Conservation (phyloP, 2,888 invertebrate species). For the Drosophila anceps region DNA sequence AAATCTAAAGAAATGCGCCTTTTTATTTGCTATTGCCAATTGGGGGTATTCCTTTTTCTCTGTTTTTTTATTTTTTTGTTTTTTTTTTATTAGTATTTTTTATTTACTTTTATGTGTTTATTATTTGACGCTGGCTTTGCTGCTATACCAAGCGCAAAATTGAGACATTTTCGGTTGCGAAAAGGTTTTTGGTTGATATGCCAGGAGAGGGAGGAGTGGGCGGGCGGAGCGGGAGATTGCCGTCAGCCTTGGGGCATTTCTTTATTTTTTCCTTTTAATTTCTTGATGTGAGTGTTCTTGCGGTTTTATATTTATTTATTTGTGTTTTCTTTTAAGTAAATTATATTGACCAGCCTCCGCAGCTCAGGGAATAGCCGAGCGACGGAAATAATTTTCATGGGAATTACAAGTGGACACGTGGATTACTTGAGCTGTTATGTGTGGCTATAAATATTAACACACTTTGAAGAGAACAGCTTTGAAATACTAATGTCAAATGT, state of each 20-base stretch:
- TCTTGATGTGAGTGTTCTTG: constrained; percentile 29
- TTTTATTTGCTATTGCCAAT: constrained; percentile 69
- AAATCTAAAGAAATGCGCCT: constrained; percentile 44
- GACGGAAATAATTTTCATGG: constrained; percentile 6
- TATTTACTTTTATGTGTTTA: constrained; percentile 82
- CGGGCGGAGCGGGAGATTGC: neutral
- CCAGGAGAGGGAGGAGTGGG: too few species aligned
- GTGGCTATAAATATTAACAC: neutral
- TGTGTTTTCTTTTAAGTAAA: constrained; percentile 32
- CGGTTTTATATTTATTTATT: constrained; percentile 44
- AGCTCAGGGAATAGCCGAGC: constrained; percentile 8
- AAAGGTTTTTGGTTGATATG: neutral
- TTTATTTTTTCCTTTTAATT: constrained; percentile 55
- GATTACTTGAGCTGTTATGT: neutral
- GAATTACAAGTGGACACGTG: neutral
- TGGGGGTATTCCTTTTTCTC: constrained; percentile 22
- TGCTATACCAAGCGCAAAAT: constrained; percentile 70
- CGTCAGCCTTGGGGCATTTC: constrained; percentile 2
- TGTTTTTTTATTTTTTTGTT: constrained; percentile 57
- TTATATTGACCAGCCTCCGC: constrained; percentile 33
- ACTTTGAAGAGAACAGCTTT: too few species aligned
- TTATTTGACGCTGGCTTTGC: constrained; percentile 68
- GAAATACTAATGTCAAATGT: neutral
- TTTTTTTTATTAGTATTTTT: constrained; percentile 69
- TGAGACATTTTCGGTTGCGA: constrained; percentile 58